Conservation (phyloP, 2,888 invertebrate genomes). For the Synergus laeviventris region DNA sequence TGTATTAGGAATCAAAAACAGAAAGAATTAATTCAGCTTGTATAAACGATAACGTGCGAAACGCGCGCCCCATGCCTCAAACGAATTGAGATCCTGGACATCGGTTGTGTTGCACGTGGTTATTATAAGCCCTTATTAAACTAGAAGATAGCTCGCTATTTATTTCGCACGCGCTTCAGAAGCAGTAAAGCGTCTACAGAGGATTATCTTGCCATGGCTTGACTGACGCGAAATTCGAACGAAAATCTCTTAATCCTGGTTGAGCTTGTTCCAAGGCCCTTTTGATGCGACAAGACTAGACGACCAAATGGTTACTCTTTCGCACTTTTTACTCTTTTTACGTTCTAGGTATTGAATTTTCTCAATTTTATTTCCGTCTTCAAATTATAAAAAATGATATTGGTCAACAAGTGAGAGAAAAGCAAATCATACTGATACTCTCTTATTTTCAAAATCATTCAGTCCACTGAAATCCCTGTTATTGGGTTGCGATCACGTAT, state of each 20-base stretch:
- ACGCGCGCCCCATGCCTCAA: neutral
- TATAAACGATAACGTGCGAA: neutral
- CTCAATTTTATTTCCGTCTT: neutral
- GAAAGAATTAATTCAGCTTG: constrained; percentile 11
- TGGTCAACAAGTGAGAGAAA: neutral
- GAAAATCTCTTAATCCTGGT: constrained; percentile 70
- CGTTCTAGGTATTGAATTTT: neutral
- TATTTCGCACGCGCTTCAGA: constrained; percentile 66
- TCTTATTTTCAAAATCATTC: neutral
- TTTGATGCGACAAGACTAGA: constrained; percentile 52
- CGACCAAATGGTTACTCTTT: constrained; percentile 18
- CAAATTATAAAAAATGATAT: neutral
- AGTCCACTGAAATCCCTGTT: neutral
- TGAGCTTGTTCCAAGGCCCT: constrained; percentile 55
- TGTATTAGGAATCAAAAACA: constrained; percentile 3
- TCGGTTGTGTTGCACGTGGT: constrained; percentile 44
- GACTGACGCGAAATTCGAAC: constrained; percentile 71
- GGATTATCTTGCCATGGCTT: constrained; percentile 66
- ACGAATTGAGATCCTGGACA: constrained; percentile 24
- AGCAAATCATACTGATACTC: neutral
- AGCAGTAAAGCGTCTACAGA: constrained; percentile 59
- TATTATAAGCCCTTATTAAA: constrained; percentile 68
- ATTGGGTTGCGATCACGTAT: neutral
- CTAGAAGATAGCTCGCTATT: constrained; percentile 63
- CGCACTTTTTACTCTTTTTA: constrained; percentile 1